phyloP scores from a whole-genome alignment of 2,888 invertebrate genomes.

The Coecobrya sp. region DNA sequence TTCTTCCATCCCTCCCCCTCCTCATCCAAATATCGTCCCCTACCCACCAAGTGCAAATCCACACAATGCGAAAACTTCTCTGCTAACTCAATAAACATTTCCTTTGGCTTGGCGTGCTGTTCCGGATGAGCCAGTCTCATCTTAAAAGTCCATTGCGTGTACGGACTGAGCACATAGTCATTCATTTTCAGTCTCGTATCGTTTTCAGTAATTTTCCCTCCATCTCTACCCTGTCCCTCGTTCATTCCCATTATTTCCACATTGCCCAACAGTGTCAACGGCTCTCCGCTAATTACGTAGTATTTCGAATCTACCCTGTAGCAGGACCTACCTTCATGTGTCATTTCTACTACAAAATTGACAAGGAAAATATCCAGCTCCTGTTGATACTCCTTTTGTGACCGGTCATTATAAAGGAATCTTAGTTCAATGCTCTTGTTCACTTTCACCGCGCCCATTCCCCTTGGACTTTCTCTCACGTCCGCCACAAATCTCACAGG shows the following conservation, averaged over 20 bases:
- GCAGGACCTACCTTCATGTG: neutral
- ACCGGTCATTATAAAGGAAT: neutral
- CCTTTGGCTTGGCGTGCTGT: neutral
- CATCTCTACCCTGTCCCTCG: neutral
- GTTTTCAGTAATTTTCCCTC: neutral
- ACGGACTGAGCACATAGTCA: conserved; percentile 1
- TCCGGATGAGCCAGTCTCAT: neutral
- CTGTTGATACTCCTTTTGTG: neutral
- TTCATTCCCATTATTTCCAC: neutral
- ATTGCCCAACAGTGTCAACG: neutral
- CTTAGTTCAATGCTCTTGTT: neutral
- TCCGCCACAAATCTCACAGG: neutral
- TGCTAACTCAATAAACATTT: neutral
- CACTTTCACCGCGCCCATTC: neutral
- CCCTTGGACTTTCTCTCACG: neutral
- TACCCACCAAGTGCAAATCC: neutral
- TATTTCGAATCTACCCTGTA: neutral
- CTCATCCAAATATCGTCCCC: neutral
- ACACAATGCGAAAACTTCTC: neutral
- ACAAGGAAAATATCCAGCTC: neutral
- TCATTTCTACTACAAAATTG: neutral
- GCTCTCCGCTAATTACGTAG: neutral
- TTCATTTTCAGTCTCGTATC: neutral
- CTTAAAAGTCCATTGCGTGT: neutral
- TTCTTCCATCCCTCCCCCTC: neutral